Evolutionary conservation across 2,113 vertebrate species (phyloP).

Genomic region (Origma solitaria): DNA sequence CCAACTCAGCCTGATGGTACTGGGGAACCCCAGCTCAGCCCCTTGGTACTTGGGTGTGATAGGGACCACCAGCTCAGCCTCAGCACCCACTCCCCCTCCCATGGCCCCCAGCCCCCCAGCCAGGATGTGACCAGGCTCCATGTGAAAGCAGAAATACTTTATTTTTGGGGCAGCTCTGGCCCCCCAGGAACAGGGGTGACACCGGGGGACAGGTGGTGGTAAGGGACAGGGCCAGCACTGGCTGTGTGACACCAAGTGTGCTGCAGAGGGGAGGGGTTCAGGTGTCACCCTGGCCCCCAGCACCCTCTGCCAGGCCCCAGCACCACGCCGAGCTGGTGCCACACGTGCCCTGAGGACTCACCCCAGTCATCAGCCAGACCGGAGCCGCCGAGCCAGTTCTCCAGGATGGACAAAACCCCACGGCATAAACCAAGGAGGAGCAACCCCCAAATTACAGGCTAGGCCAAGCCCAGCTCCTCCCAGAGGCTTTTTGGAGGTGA

Average conservation of each 20-base stretch:
- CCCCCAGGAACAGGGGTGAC: background rate
- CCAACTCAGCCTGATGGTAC: background rate
- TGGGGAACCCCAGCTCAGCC: background rate
- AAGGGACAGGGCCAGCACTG: background rate
- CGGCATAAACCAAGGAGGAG: background rate
- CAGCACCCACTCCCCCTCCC: too few relatives aligned
- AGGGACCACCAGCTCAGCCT: background rate
- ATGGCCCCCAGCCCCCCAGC: fast-evolving
- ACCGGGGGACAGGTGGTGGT: fast-evolving
- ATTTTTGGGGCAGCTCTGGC: background rate
- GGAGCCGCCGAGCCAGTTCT: background rate
- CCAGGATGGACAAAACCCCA: background rate
- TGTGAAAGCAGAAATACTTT: background rate
- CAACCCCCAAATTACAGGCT: background rate
- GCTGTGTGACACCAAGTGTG: background rate
- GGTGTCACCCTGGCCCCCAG: background rate
- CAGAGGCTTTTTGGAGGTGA: background rate
- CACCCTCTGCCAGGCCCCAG: background rate
- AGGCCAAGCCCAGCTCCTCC: background rate
- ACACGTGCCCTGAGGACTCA: background rate
- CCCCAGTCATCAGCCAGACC: background rate
- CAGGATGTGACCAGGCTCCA: background rate
- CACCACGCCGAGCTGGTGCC: background rate
- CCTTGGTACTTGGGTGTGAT: background rate
- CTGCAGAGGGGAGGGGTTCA: background rate